phyloP scores from a whole-genome alignment of 1,140 invertebrate species.

The Drosophila kurseongensis region DNA sequence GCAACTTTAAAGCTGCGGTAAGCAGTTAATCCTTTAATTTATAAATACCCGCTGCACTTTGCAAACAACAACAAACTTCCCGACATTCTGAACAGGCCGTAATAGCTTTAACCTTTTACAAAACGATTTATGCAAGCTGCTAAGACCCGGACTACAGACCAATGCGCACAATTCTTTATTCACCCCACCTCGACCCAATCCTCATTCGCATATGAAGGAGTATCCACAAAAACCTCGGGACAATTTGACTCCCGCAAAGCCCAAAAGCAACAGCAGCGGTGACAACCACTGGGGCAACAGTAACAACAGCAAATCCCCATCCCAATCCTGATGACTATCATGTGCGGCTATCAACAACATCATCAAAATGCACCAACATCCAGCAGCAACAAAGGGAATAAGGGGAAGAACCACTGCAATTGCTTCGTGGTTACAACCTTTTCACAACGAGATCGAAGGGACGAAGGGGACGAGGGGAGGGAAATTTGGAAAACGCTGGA shows the following conservation, averaged over 20 bases:
- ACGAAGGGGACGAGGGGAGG: neutral
- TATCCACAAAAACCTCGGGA: conserved; percentile 51
- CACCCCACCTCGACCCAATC: neutral
- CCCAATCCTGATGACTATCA: conserved; percentile 68
- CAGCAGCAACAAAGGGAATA: conserved; percentile 21
- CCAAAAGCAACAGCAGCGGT: conserved; percentile 20
- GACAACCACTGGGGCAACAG: conserved; percentile 26
- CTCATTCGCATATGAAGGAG: conserved; percentile 1
- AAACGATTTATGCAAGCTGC: conserved; percentile 51
- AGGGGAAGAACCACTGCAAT: conserved; percentile 65
- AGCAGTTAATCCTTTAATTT: conserved; percentile 30
- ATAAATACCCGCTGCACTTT: conserved; percentile 27
- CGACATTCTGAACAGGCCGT: conserved; percentile 14
- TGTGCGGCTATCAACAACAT: conserved; percentile 79
- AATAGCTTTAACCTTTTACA: conserved; percentile 44
- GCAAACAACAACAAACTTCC: conserved; percentile 6
- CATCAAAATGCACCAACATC: conserved; percentile 72
- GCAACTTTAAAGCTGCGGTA: neutral
- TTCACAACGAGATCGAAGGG: conserved; percentile 37
- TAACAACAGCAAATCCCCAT: conserved; percentile 31
- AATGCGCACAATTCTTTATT: conserved; percentile 47
- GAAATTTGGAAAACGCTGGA: conserved; percentile 39
- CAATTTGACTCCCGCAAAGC: conserved; percentile 56
- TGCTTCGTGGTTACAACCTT: conserved; percentile 74
- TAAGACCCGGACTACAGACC: conserved; percentile 35